phyloP scores from a whole-genome alignment of 1,140 invertebrate species.

The Nixonia krombeini region DNA sequence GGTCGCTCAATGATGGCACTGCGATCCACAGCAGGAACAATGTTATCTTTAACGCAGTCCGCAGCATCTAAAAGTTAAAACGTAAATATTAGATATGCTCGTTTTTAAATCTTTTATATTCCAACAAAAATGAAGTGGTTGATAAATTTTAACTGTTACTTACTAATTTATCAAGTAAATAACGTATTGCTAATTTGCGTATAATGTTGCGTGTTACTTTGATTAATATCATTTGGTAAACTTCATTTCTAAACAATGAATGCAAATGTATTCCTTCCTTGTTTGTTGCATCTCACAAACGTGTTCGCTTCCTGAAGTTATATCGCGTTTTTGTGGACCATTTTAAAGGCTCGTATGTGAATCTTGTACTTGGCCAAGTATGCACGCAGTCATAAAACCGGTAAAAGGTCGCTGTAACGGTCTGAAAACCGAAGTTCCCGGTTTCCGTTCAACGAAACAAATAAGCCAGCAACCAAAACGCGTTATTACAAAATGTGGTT shows the following conservation, averaged over 20 bases:
- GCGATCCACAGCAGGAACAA: conserved; percentile 42
- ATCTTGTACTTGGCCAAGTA: conserved; percentile 31
- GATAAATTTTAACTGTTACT: conserved; percentile 8
- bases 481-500: not conserved
- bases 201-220: no score
- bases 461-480: conserved; percentile 12
- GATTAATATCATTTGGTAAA: no score
- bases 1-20: conserved; percentile 48
- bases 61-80: conserved; percentile 51
- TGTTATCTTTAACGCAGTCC: no score
- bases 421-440: conserved; percentile 38
- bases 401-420: conserved; percentile 40
- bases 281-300: no score
- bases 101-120: not conserved
- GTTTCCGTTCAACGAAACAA: conserved; percentile 36
- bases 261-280: no score
- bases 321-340: conserved; percentile 41
- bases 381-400: conserved; percentile 40
- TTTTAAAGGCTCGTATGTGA: conserved; percentile 29
- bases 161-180: no score
- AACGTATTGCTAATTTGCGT: no score
- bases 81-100: no score
- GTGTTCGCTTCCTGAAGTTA: no score
- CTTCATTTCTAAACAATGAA: no score
- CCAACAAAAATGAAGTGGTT: not conserved